A percentile compares a stretch with the other conserved stretches of the same genome.
Conservation (phyloP, 1,140 invertebrate species). For the Cecropterus lyciades region DNA sequence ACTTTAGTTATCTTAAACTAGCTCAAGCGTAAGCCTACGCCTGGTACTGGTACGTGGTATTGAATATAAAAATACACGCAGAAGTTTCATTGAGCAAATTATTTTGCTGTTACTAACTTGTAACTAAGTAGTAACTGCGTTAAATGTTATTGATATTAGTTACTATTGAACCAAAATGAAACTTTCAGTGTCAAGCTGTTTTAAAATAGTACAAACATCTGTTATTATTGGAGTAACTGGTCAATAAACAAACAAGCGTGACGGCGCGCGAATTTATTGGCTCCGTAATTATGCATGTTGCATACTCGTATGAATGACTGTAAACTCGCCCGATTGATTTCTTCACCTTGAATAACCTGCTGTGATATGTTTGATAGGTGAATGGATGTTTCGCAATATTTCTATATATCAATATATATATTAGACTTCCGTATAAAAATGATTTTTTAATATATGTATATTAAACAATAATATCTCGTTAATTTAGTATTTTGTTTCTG, state of each 20-base stretch:
- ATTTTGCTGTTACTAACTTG: background rate
- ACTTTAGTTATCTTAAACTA: no score
- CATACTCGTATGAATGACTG: constrained; percentile 30
- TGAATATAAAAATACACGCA: background rate
- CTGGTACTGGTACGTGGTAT: no score
- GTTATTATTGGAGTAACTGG: constrained; percentile 11
- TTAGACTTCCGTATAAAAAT: constrained; percentile 33
- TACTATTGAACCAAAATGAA: background rate
- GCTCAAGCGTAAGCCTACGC: no score
- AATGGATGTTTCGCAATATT: constrained; percentile 30
- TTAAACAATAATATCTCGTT: no score
- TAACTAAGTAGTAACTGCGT: background rate
- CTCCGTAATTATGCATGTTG: constrained; percentile 11
- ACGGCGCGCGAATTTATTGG: constrained; percentile 14
- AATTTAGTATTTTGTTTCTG: no score
- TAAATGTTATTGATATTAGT: background rate
- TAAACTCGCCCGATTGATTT: constrained; percentile 25
- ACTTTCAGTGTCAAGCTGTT: background rate
- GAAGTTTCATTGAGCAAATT: background rate
- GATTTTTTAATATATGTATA: background rate
- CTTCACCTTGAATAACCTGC: constrained; percentile 36
- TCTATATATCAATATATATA: no score
- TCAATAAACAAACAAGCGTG: constrained; percentile 15
- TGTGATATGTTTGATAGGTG: constrained; percentile 35
- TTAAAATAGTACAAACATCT: constrained; percentile 12